A percentile compares a stretch with the other conserved stretches of the same genome.
These are phyloP conservation scores for Larimichthys crocea DNA, from an alignment of 2,113 vertebrate species.

Conservation along the genomic window DNA sequence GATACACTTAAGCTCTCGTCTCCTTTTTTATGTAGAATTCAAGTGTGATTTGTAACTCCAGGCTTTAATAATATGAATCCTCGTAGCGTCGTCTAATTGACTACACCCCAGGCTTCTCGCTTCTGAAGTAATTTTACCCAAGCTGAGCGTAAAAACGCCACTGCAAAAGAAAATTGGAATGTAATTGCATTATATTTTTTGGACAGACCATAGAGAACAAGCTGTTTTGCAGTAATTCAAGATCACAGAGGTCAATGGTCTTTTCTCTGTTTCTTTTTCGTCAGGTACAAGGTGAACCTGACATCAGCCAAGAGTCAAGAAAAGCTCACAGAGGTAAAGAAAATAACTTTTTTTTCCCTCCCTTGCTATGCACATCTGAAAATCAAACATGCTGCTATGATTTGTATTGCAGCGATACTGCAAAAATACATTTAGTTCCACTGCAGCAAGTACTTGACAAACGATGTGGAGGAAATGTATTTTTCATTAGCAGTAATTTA, in stretches of 20 bases:
- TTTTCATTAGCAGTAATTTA: slow-evolving; percentile 15
- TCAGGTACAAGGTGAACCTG: slow-evolving; percentile 91
- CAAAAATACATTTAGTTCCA: not conserved
- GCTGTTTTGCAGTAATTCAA: slow-evolving; percentile 17
- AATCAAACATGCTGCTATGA: not conserved
- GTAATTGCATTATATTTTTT: slow-evolving; percentile 22
- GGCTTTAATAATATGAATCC: slow-evolving; percentile 37
- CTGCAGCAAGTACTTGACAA: not conserved
- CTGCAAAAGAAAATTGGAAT: slow-evolving; percentile 19
- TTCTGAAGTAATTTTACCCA: slow-evolving; percentile 33
- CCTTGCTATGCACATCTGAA: not conserved
- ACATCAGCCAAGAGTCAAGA: slow-evolving; percentile 89
- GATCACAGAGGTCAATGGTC: slow-evolving; percentile 12
- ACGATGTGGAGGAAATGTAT: not conserved
- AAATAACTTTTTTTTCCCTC: not conserved
- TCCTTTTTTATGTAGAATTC: slow-evolving; percentile 26
- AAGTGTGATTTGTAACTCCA: slow-evolving; percentile 37
- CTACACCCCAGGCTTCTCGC: slow-evolving; percentile 24
- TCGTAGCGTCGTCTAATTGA: slow-evolving; percentile 41
- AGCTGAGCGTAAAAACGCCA: slow-evolving; percentile 33
- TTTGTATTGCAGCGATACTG: too few species aligned
- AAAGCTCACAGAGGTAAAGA: slow-evolving; percentile 85
- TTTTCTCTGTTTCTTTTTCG: slow-evolving; percentile 31
- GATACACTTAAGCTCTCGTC: slow-evolving; percentile 19
- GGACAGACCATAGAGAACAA: slow-evolving; percentile 1